These are phyloP conservation scores for Python bivittatus DNA, from an alignment of 2,113 vertebrate species.

Conservation along the genomic window DNA sequence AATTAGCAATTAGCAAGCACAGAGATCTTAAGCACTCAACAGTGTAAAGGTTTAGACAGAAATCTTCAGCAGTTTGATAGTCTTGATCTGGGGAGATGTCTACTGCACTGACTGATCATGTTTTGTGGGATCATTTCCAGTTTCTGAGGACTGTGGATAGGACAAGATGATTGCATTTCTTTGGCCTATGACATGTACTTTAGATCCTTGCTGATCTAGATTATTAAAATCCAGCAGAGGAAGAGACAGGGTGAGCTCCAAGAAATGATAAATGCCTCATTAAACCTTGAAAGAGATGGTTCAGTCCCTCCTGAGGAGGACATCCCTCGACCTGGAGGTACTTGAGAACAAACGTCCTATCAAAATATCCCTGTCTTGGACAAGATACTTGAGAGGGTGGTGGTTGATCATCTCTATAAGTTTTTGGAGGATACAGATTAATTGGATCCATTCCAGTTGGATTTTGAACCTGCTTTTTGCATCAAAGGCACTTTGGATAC, in stretches of 20 bases:
- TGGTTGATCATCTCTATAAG: background rate
- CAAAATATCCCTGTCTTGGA: background rate
- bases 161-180: background rate
- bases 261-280: background rate
- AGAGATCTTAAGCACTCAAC: too few relatives aligned
- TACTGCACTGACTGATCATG: background rate
- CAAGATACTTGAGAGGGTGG: background rate
- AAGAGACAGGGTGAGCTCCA: background rate
- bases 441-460: background rate
- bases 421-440: background rate
- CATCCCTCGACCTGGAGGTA: background rate
- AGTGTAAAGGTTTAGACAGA: too few relatives aligned
- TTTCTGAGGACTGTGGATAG: background rate
- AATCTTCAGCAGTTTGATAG: background rate
- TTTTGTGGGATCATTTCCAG: background rate
- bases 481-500: background rate
- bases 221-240: background rate
- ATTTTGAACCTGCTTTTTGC: background rate
- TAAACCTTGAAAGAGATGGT: background rate
- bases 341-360: background rate
- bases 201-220: background rate
- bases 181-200: background rate
- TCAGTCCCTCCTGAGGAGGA: background rate
- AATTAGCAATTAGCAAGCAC: background rate
- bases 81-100: background rate